Evolutionary conservation across 2,888 invertebrate genomes (phyloP), one percentile per base, ranked within the genome.

Genomic region (Molorchus minor): DNA sequence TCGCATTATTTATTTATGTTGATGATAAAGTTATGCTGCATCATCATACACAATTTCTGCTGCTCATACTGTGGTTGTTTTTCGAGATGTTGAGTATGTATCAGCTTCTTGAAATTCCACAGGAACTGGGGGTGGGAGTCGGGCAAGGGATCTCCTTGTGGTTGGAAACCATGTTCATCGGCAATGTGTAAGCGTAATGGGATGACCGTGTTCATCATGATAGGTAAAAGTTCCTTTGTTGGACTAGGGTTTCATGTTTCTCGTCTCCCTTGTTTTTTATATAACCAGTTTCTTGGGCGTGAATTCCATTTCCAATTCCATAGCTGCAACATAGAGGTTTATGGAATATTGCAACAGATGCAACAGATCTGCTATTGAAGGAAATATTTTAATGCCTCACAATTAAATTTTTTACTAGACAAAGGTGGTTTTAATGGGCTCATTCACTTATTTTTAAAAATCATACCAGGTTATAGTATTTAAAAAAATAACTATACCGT

Each of bases 41-140:
- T n/a, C n/a, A n/a, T n/a, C n/a, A n/a, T n/a, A n/a, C n/a, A n/a
- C n/a, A n/a, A n/a, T n/a, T n/a, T n/a, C n/a, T n/a, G n/a, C n/a
- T n/a, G n/a, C n/a, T 25, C 25, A 25, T 25, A 25, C 8, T 3
- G 3, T 25, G 25, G 25, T 25, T 25, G n/a, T 25, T 25, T 8
- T 25, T 25, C 25, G 25, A 5, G 25, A 5, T 25, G 25, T 25
- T 25, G 25, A 3, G 8, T 25, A 25, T 25, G 86, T 84, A 89
- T 78, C 43, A 89, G 86, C 64, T 85, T 86, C 71, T n/a, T 87
- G 87, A 67, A 92, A 92, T 67, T 88, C 90, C 51, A 86, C 83
- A 5, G 92, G 92, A 66, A 91, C 88, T 15, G 92, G 91, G 8
- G 91, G 91, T 3, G 92, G 89, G 8, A 91, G n/a, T n/a, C 91